Conservation (phyloP, 2,113 vertebrate genomes). For the Ploceus nigricollis region DNA sequence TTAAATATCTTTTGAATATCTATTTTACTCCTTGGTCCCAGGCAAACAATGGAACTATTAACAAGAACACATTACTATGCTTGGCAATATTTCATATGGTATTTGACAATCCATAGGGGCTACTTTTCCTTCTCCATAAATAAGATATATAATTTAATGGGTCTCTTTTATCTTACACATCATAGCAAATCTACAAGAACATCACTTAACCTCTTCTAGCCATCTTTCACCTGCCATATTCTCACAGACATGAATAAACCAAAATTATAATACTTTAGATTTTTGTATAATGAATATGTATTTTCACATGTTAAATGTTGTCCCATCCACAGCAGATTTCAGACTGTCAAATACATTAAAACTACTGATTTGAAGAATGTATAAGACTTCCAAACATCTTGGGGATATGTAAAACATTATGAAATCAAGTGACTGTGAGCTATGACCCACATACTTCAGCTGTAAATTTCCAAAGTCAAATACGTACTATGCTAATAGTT, state of each 20-base stretch:
- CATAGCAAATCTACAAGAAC: conserved; percentile 65
- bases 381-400: conserved; percentile 18
- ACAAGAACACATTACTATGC: conserved; percentile 58
- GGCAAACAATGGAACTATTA: conserved; percentile 66
- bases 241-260: conserved; percentile 54
- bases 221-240: conserved; percentile 57
- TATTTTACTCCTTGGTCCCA: conserved; percentile 26
- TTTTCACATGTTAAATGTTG: conserved; percentile 53
- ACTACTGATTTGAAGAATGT: conserved; percentile 13
- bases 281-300: conserved; percentile 56
- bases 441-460: conserved; percentile 45
- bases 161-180: conserved; percentile 72
- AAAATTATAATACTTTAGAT: conserved; percentile 48
- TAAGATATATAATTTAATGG: conserved; percentile 75
- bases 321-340: conserved; percentile 4
- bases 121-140: conserved; percentile 70
- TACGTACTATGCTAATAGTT: conserved; percentile 46
- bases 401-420: conserved; percentile 51
- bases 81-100: conserved; percentile 58
- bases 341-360: conserved; percentile 46
- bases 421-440: conserved; percentile 53
- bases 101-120: conserved; percentile 72
- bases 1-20: conserved; percentile 27
- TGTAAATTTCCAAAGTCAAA: conserved; percentile 54
- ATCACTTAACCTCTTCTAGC: conserved; percentile 71